Percentiles rank a stretch among this genome's conserved stretches.
These are phyloP conservation scores for Exephanes ischioxanthus DNA, from an alignment of 2,888 invertebrate genomes.

Conservation along the genomic window DNA sequence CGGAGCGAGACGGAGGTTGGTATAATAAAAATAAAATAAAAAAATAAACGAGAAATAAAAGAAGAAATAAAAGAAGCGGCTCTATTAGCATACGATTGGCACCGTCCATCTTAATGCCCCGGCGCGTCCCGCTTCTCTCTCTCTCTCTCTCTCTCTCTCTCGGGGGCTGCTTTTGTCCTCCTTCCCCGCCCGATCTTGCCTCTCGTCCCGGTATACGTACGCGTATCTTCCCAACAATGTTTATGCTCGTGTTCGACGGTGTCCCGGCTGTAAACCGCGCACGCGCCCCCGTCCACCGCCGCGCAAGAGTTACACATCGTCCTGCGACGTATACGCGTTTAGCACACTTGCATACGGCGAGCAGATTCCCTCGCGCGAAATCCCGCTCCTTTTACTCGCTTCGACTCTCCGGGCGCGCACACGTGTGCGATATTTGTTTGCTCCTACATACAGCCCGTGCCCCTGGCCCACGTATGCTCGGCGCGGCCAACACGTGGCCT, in stretches of 20 bases:
- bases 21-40: slow-evolving; percentile 23
- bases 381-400: slow-evolving; percentile 64
- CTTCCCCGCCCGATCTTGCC: slow-evolving; percentile 56
- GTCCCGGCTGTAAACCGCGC: slow-evolving; percentile 80
- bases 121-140: slow-evolving; percentile 67
- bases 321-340: slow-evolving; percentile 50
- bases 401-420: not conserved
- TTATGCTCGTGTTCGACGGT: slow-evolving; percentile 82
- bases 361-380: slow-evolving; percentile 67
- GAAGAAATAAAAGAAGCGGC: slow-evolving; percentile 39
- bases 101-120: slow-evolving; percentile 82
- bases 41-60: slow-evolving; percentile 19
- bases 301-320: slow-evolving; percentile 45
- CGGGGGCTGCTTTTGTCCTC: slow-evolving; percentile 56
- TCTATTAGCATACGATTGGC: slow-evolving; percentile 84
- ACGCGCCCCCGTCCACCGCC: slow-evolving; percentile 81
- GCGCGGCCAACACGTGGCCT: slow-evolving; percentile 47
- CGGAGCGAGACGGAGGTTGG: not conserved
- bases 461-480: slow-evolving; percentile 32
- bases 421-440: slow-evolving; percentile 13
- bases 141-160: slow-evolving; percentile 15
- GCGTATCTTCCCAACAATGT: slow-evolving; percentile 81
- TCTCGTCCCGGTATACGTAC: slow-evolving; percentile 70
- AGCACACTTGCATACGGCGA: slow-evolving; percentile 33
- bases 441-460: not conserved